Conservation (phyloP, 1,140 invertebrate species). For the Rhyzopertha dominica region DNA sequence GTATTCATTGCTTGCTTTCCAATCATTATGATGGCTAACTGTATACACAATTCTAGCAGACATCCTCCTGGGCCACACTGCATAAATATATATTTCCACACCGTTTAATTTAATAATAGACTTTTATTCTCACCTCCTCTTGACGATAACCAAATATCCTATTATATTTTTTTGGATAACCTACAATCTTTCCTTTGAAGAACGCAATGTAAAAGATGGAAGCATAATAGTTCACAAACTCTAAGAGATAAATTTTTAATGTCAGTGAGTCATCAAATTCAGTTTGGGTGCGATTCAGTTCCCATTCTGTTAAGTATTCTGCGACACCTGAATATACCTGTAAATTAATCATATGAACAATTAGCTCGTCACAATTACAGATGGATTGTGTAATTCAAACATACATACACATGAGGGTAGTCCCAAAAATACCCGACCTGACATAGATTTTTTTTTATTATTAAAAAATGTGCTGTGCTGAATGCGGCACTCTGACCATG, state of each 20-base stretch:
- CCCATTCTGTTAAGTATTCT: slow-evolving; percentile 88
- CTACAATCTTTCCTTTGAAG: slow-evolving; percentile 92
- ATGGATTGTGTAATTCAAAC: too few species aligned
- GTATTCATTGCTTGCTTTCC: slow-evolving; percentile 95
- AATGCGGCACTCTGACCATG: too few species aligned
- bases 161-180: slow-evolving; percentile 74
- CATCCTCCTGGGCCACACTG: slow-evolving; percentile 84
- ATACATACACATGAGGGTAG: too few species aligned
- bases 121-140: slow-evolving; percentile 74
- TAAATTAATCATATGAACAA: too few species aligned
- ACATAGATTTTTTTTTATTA: too few species aligned
- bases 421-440: too few species aligned
- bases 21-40: slow-evolving; percentile 92
- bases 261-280: slow-evolving; percentile 97
- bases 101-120: slow-evolving; percentile 9
- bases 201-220: slow-evolving; percentile 99
- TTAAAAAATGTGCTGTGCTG: too few species aligned
- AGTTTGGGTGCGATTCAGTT: slow-evolving; percentile 91
- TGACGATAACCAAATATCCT: slow-evolving; percentile 71
- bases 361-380: too few species aligned
- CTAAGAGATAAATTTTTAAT: slow-evolving; percentile 93
- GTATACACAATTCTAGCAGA: slow-evolving; percentile 86
- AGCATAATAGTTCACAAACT: slow-evolving; percentile 98
- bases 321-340: slow-evolving; percentile 85
- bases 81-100: slow-evolving; percentile 14